A percentile compares a stretch with the other conserved stretches of the same genome.
Conservation (phyloP, 2,797 vertebrate species). For the Zalophus californianus region DNA sequence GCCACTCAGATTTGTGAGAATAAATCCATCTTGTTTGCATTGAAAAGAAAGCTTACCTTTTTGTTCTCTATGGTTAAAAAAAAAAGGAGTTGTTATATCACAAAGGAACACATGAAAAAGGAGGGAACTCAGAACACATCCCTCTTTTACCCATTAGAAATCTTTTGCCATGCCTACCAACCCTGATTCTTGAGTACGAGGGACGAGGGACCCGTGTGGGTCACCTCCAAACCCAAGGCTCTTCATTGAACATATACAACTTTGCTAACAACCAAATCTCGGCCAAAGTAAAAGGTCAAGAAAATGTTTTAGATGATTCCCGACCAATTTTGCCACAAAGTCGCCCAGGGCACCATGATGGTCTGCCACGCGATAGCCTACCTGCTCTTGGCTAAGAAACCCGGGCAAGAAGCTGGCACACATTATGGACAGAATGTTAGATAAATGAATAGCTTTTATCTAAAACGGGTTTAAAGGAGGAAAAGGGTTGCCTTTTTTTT, state of each 20-base stretch:
- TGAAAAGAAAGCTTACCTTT: not conserved
- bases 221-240: not conserved
- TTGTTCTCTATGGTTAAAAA: not conserved
- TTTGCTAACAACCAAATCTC: slow-evolving; percentile 3
- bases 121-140: not conserved
- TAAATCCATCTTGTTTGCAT: slow-evolving; percentile 30
- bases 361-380: not conserved
- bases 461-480: not conserved
- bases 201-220: not conserved
- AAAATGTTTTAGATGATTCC: not conserved
- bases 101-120: not conserved
- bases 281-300: not conserved
- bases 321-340: not conserved
- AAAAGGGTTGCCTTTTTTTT: not conserved
- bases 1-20: not conserved
- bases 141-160: not conserved
- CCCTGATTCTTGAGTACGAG: not conserved
- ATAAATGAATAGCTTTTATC: not conserved
- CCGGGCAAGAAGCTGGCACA: not conserved
- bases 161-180: not conserved
- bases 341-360: not conserved
- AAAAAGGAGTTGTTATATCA: not conserved
- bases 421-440: not conserved
- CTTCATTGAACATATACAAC: not conserved
- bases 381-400: not conserved